Base-by-base conservation (phyloP, 2,888 invertebrate species). In the Seira musarum region DNA sequence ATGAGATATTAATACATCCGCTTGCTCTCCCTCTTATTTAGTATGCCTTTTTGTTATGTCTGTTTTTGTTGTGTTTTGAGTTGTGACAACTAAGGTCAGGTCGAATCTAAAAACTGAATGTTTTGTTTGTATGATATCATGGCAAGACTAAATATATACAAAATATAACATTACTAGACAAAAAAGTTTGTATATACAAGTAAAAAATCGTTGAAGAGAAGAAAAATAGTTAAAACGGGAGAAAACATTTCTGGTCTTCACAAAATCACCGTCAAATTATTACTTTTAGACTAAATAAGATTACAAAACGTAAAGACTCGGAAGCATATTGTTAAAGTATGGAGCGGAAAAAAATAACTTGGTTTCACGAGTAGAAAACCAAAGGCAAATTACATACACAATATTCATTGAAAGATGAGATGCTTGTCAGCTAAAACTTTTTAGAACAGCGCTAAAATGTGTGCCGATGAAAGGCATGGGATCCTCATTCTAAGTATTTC, bases 1-100 rank as follows among this genome's bases (percentile, higher is more conserved):
- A 69, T 74, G 73, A 80, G 70, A 80, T 69, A 77, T 66, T 30
- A 53, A 53, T 53, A 53, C 13, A 53, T 53, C 53, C 53, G 53
- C 17, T 53, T 53, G 3, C 17, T 13, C 17, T 53, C 53, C 53
- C 53, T 17, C 53, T 2, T 8, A 53, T 8, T 53, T 13, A 53
- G 3, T 30, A 5, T 8, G 13, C 53, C 13, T 53, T 13, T 53
- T 8, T 30, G 30, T 30, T 30, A 30, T 30, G 8, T 8, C 30
- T 30, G 30, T 53, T 17, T 53, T 53, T 53, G 53, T 53, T 30
- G 30, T 30, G 8, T 30, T 30, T 53, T 53, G 53, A 13, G 6
- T 53, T 15, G 53, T 8, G 53, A 30, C 3, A n/a, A 3, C 6
- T 53, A 15, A 53, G 53, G 3, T 3, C 2, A 30, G 30, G 30